These are phyloP conservation scores for Malurus splendens DNA, from an alignment of 2,797 vertebrate species.

Conservation along the genomic window DNA sequence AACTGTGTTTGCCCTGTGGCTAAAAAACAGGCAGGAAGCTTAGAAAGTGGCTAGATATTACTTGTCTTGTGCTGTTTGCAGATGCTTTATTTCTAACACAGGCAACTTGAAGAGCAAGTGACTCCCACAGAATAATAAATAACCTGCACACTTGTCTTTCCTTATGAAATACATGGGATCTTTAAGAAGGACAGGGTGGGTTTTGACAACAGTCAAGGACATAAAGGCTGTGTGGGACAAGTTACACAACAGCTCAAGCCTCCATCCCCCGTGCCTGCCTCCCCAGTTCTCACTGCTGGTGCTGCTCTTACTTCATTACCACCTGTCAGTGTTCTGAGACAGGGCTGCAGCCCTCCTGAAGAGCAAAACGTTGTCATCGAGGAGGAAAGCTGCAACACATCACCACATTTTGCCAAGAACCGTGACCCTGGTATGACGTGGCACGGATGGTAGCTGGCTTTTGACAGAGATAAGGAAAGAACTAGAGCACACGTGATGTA, in stretches of 20 bases:
- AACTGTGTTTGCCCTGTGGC: neutral
- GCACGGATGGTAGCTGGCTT: neutral
- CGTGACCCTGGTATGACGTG: neutral
- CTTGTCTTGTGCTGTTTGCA: neutral
- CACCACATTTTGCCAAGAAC: neutral
- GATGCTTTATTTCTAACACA: neutral
- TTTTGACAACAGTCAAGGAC: neutral
- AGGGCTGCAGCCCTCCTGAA: neutral
- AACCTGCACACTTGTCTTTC: neutral
- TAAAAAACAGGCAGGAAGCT: neutral
- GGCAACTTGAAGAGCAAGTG: neutral
- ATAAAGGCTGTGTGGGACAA: neutral
- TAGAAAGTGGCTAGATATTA: neutral
- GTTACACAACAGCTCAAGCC: neutral
- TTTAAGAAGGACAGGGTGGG: neutral
- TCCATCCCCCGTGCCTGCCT: neutral
- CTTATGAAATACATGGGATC: neutral
- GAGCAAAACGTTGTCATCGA: neutral
- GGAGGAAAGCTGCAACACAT: neutral
- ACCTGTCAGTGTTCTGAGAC: neutral
- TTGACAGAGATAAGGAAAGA: constrained; percentile 16
- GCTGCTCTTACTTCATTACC: neutral
- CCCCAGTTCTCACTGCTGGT: neutral
- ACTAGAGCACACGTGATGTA: neutral
- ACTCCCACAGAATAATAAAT: neutral